These are phyloP conservation scores for Thamnophis sirtalis DNA, from an alignment of 2,113 vertebrate species.

Conservation along the genomic window DNA sequence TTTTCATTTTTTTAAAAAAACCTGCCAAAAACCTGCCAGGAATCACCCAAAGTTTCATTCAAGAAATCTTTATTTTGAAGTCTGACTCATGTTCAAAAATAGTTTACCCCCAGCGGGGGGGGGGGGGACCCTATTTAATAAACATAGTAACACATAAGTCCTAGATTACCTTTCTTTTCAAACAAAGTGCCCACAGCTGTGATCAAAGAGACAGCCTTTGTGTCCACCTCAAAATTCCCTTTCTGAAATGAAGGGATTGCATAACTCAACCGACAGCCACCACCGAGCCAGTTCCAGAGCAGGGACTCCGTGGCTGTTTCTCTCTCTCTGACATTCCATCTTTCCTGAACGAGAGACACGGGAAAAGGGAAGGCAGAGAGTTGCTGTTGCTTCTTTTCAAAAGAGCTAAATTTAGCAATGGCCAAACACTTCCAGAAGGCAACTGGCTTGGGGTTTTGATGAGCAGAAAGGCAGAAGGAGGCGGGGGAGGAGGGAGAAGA, in stretches of 20 bases:
- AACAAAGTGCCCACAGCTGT: neutral
- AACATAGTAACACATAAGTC: neutral
- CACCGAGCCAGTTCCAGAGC: neutral
- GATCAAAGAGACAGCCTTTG: neutral
- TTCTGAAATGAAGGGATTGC: neutral
- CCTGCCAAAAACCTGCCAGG: neutral
- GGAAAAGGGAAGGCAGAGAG: neutral
- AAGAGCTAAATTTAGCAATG: neutral
- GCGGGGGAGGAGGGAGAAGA: no score
- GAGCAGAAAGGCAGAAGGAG: conserved; percentile 25
- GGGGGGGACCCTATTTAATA: neutral
- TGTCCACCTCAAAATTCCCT: neutral
- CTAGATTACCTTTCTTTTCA: neutral
- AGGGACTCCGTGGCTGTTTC: neutral
- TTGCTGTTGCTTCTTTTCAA: neutral
- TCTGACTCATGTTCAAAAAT: neutral
- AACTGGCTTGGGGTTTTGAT: neutral
- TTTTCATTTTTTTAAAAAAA: no score
- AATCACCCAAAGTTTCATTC: neutral
- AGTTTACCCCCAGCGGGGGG: accelerated
- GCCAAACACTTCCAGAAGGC: conserved; percentile 69
- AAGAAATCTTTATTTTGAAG: neutral
- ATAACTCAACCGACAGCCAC: neutral
- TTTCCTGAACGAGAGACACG: neutral
- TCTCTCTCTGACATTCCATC: neutral